A percentile compares a stretch with the other conserved stretches of the same genome.
Conservation (phyloP, 1,140 invertebrate species). For the Lordiphosa clarofinis region DNA sequence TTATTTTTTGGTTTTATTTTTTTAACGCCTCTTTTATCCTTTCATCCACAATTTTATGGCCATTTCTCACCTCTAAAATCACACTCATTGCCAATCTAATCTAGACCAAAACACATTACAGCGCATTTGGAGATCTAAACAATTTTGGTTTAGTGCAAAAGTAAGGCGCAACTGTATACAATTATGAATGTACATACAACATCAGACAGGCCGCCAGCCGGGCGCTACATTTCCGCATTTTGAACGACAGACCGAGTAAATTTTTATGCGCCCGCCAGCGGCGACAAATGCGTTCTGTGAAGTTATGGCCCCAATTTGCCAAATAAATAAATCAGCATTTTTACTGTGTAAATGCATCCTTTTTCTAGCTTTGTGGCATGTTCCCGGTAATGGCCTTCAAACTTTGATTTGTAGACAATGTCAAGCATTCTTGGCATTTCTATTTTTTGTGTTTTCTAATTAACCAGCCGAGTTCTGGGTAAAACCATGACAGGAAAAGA, state of each 20-base stretch:
- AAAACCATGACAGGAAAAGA: slow-evolving; percentile 35
- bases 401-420: slow-evolving; percentile 59
- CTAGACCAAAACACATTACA: slow-evolving; percentile 45
- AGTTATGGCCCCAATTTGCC: slow-evolving; percentile 26
- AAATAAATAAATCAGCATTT: slow-evolving; percentile 56
- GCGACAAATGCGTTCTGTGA: slow-evolving; percentile 15
- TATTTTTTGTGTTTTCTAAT: slow-evolving; percentile 55
- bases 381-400: slow-evolving; percentile 55
- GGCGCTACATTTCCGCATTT: slow-evolving; percentile 50
- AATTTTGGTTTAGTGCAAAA: slow-evolving; percentile 26
- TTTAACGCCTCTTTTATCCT: background rate
- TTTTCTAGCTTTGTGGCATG: too few relatives aligned
- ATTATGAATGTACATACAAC: background rate
- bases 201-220: slow-evolving; percentile 25
- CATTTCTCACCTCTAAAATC: slow-evolving; percentile 17
- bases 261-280: slow-evolving; percentile 13
- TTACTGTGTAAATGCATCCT: slow-evolving; percentile 36
- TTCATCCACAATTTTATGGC: slow-evolving; percentile 11
- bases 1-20: background rate
- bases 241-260: slow-evolving; percentile 12
- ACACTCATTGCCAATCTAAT: slow-evolving; percentile 23
- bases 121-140: slow-evolving; percentile 26
- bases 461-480: slow-evolving; percentile 43
- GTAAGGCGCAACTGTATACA: slow-evolving; percentile 59
- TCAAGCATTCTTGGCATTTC: slow-evolving; percentile 51